Percentiles rank a stretch among this genome's conserved stretches.
Conservation (phyloP, 2,888 invertebrate genomes). For the Electrophaes corylata region DNA sequence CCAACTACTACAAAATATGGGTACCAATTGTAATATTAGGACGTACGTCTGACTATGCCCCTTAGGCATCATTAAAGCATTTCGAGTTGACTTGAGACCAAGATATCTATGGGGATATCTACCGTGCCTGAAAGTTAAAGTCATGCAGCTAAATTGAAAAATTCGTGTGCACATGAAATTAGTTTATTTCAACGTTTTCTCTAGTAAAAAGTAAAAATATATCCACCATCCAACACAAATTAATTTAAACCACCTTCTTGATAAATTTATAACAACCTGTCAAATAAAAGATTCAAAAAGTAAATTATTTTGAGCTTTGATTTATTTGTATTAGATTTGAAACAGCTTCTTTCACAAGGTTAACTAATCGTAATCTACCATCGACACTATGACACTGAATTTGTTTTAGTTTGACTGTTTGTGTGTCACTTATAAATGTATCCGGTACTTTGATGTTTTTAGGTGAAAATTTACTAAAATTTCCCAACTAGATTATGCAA, state of each 20-base stretch:
- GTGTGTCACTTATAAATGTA: conserved; percentile 34
- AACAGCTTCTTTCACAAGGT: conserved; percentile 45
- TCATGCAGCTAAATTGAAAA: no score
- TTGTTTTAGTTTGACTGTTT: conserved; percentile 34
- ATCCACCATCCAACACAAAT: background rate
- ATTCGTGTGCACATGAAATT: background rate
- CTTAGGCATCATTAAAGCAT: no score
- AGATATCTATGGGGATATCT: no score
- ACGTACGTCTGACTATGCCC: no score
- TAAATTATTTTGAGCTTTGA: conserved; percentile 18
- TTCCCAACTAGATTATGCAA: conserved; percentile 16
- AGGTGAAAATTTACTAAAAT: conserved; percentile 21
- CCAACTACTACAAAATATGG: no score
- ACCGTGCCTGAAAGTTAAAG: no score
- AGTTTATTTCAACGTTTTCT: background rate
- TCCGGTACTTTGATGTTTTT: conserved; percentile 39
- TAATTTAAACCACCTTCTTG: conserved; percentile 29
- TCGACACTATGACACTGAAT: conserved; percentile 30
- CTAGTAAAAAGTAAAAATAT: conserved; percentile 2
- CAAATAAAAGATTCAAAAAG: conserved; percentile 21
- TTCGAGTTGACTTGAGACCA: no score
- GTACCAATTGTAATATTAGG: no score
- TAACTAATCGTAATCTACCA: conserved; percentile 33
- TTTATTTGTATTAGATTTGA: conserved; percentile 22
- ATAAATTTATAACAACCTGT: conserved; percentile 28